Evolutionary conservation across 2,797 vertebrate species (phyloP), one percentile per base, ranked within the genome.

Genomic region (Saxicola maurus): DNA sequence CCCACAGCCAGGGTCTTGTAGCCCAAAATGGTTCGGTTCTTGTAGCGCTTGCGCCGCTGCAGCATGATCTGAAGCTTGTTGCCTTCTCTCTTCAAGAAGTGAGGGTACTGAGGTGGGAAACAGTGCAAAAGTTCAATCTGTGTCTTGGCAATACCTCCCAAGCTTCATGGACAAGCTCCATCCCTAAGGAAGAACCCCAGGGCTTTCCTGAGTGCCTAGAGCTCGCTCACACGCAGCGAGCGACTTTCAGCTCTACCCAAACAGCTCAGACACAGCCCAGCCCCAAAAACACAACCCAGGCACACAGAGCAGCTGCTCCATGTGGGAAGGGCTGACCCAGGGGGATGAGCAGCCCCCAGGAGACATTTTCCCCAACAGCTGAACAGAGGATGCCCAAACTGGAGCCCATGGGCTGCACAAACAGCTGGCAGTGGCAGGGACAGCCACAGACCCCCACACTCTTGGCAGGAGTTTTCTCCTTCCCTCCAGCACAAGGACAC

Each of bases 11-110:
- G 97, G 2, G 99, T 99, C 96, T 99, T 99, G 96, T 99, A 99
- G 80, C 99, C 99, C 84, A 99, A 92, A 95, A 99, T 99, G 0
- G 99, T 99, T 27, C 99, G 95, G 96, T 99, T 99, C 96, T 99
- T 99, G 96, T 99, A 99, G 3, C 99, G 96, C 88, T 99, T 99
- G 46, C 99, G 96, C 81, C 99, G 97, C 87, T 99, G 99, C 61
- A 99, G 97, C 98, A 99, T 97, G 81, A 99, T 98, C 96, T 99
- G 99, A 52, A 99, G 98, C 93, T 98, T 98, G 97, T 99, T 99
- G 67, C 98, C 99, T 89, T 99, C 99, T 80, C 98, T 97, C 88
- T 99, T 99, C 91, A 99, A 86, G 96, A 99, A 99, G 96, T 99
- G 99, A 52, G 99, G 99, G 64, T 99, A 99, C 99, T 99, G 95